Evolutionary conservation across 2,797 vertebrate genomes (phyloP).

Genomic region (Cuniculus paca): DNA sequence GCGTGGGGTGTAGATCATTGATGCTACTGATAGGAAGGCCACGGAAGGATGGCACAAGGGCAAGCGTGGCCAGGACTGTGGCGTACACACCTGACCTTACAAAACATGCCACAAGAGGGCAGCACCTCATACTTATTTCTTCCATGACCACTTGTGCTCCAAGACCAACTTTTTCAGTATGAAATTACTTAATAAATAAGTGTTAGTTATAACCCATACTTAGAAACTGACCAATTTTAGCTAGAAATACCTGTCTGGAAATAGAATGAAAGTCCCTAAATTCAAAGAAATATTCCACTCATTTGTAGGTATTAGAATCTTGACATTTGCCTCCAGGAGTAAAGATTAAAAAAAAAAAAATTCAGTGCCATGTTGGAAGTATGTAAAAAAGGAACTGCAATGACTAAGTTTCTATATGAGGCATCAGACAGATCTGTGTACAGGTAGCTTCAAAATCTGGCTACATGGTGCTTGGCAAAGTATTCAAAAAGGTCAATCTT

Average conservation of each 20-base stretch:
- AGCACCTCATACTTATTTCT: background rate
- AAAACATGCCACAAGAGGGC: slow-evolving; percentile 61
- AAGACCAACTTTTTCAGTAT: background rate
- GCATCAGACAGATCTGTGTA: background rate
- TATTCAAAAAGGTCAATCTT: background rate
- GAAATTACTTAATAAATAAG: slow-evolving; percentile 16
- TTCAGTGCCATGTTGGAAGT: background rate
- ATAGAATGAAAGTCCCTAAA: background rate
- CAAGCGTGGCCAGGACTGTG: background rate
- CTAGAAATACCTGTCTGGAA: background rate
- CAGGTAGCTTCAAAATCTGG: background rate
- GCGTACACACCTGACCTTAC: background rate
- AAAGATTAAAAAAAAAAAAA: background rate
- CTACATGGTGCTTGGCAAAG: background rate
- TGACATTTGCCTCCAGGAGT: slow-evolving; percentile 13
- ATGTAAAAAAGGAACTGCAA: background rate
- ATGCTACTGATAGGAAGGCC: background rate
- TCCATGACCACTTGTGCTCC: background rate
- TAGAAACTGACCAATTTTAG: slow-evolving; percentile 47
- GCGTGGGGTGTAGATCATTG: background rate
- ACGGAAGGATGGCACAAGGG: background rate
- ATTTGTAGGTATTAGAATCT: background rate
- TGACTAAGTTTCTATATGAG: background rate
- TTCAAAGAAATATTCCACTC: slow-evolving; percentile 25
- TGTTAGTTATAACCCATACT: background rate